Evolutionary conservation across 1,140 invertebrate genomes (phyloP).

Genomic region (Saccostrea cuccullata): DNA sequence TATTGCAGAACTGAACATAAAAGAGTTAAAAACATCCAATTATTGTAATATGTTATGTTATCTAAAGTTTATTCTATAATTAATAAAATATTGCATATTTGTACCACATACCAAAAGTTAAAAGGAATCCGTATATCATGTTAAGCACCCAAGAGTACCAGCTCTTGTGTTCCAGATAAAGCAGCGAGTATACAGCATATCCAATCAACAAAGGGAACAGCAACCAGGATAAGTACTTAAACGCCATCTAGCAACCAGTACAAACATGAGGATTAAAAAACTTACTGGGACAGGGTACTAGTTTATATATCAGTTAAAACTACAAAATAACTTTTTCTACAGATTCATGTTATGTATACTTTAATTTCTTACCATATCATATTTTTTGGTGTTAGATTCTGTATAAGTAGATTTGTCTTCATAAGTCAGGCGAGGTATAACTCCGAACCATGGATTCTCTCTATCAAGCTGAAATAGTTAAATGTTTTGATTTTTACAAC

Average conservation of each 20-base stretch:
- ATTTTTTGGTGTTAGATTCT: constrained; percentile 95
- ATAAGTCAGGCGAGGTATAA: constrained; percentile 89
- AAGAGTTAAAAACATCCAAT: too few species aligned
- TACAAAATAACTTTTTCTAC: neutral
- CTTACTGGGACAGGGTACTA: neutral
- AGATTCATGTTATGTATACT: neutral
- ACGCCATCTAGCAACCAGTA: constrained; percentile 85
- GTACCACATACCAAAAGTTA: constrained; percentile 91
- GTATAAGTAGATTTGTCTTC: constrained; percentile 98
- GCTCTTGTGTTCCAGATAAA: constrained; percentile 98
- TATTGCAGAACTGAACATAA: too few species aligned
- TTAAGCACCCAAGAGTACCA: constrained; percentile 95
- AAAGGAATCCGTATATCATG: constrained; percentile 97
- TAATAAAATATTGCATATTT: too few species aligned
- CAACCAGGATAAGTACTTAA: constrained; percentile 96
- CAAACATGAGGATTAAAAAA: neutral
- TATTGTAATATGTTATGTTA: too few species aligned
- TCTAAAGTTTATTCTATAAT: too few species aligned
- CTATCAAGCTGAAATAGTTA: constrained; percentile 84
- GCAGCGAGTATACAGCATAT: constrained; percentile 97
- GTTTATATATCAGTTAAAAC: neutral
- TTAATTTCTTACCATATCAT: constrained; percentile 85
- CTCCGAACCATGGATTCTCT: constrained; percentile 86
- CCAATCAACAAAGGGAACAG: constrained; percentile 94
- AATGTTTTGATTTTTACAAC: too few species aligned